Evolutionary conservation across 2,888 invertebrate genomes (phyloP).

Genomic region (Macrophya alboannulata): DNA sequence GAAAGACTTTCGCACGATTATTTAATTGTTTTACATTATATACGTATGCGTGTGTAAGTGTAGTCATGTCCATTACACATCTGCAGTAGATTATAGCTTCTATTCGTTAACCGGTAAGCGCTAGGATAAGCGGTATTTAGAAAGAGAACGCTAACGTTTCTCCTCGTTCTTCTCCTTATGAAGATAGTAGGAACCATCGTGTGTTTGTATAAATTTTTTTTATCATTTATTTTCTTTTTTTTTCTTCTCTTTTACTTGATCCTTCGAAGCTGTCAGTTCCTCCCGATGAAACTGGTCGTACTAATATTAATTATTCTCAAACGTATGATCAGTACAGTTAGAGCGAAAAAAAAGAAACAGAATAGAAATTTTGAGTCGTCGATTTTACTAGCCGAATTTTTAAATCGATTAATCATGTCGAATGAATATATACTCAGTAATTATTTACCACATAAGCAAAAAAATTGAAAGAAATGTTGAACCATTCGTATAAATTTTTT

Average conservation of each 20-base stretch:
- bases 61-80: background rate
- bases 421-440: too few relatives aligned
- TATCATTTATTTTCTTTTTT: background rate
- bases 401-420: background rate
- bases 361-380: background rate
- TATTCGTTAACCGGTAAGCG: background rate
- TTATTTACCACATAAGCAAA: background rate
- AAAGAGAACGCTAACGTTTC: slow-evolving; percentile 20
- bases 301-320: background rate
- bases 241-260: background rate
- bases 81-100: background rate
- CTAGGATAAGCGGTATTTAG: slow-evolving; percentile 18
- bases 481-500: too few relatives aligned
- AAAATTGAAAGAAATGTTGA: too few relatives aligned
- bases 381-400: too few relatives aligned
- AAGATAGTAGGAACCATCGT: background rate
- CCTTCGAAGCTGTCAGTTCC: background rate
- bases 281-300: background rate
- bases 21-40: background rate
- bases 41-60: background rate
- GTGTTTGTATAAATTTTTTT: background rate
- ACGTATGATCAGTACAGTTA: background rate
- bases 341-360: background rate
- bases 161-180: background rate
- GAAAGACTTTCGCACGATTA: background rate